Evolutionary conservation across 2,113 vertebrate genomes (phyloP), one percentile per base, ranked within the genome.

Genomic region (Cyprinodon variegatus): DNA sequence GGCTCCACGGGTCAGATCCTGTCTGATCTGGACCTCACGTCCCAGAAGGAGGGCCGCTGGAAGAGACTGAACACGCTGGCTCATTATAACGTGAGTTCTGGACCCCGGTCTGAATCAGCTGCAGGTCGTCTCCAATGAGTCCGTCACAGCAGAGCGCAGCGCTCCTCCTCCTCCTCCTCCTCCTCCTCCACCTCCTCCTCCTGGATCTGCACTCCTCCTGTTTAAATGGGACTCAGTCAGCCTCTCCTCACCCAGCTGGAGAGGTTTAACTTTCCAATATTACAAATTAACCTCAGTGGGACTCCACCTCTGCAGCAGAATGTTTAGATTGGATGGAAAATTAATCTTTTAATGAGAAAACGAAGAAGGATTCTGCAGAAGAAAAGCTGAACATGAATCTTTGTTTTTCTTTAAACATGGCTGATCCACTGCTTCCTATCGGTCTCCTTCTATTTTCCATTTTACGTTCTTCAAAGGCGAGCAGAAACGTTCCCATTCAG

Each of bases 1-100:
- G 97, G 97, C 61, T 98, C 97, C 84, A 98, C 97, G 2, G 97
- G 97, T 75, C 97, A 99, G 92, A 99, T 97, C 86, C 93, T 99
- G 87, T 98, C 97, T 0, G 97, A 99, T 90, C 89, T 98, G 73
- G 97, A 99, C 93, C 91, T 99, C 90, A 98, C 97, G 0, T 97
- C 96, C 0, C 97, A 97, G 93, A 96, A 95, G 59, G 97, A 99
- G 3, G 96, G 97, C 83, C 96, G 95, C 81, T 97, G 96, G 97
- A 97, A 93, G 70, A 95, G 96, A 5, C 94, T 98, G 89, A 98
- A 99, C 93, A 99, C 97, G 0, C 90, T 99, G 77, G 97, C 96
- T 87, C 97, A 99, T 85, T 99, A 98, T 87, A 99, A 98, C 0
- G 97, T 98, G 90, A 96, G 97, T 77, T 62, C 10, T 38, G 10